Evolutionary conservation across 2,797 vertebrate genomes (phyloP).

Genomic region (Masticophis lateralis): DNA sequence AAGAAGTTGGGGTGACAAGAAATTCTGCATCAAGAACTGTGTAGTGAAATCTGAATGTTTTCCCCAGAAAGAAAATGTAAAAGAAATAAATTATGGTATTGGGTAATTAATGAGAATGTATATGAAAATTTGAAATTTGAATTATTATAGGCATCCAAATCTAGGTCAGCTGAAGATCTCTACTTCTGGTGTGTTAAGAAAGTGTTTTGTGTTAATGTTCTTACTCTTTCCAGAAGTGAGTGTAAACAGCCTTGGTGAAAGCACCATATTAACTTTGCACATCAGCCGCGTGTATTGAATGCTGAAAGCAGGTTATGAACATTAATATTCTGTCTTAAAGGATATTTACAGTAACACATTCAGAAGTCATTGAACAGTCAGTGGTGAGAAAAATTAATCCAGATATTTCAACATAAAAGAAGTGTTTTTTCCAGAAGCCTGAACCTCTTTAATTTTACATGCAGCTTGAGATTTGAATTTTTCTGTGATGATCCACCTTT

Average conservation of each 20-base stretch:
- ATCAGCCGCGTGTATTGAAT: background rate
- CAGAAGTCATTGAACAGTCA: background rate
- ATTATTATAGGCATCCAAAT: background rate
- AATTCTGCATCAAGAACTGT: background rate
- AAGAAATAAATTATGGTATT: background rate
- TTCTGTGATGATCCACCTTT: background rate
- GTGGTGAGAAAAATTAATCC: background rate
- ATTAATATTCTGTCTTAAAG: conserved; percentile 5
- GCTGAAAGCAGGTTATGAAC: conserved; percentile 8
- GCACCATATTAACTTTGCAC: background rate
- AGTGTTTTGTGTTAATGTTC: conserved; percentile 10
- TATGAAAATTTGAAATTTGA: background rate
- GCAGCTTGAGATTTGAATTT: background rate
- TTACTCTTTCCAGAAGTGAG: background rate
- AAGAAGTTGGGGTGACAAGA: background rate
- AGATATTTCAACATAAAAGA: conserved; percentile 3
- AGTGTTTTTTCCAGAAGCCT: background rate
- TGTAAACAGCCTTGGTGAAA: background rate
- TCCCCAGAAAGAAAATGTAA: background rate
- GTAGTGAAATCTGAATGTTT: background rate
- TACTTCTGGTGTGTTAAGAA: background rate
- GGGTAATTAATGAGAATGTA: background rate
- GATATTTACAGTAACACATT: background rate
- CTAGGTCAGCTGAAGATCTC: background rate
- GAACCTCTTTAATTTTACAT: background rate